These are phyloP conservation scores for Trachelus tabidus DNA, from an alignment of 2,888 invertebrate species.

Conservation along the genomic window DNA sequence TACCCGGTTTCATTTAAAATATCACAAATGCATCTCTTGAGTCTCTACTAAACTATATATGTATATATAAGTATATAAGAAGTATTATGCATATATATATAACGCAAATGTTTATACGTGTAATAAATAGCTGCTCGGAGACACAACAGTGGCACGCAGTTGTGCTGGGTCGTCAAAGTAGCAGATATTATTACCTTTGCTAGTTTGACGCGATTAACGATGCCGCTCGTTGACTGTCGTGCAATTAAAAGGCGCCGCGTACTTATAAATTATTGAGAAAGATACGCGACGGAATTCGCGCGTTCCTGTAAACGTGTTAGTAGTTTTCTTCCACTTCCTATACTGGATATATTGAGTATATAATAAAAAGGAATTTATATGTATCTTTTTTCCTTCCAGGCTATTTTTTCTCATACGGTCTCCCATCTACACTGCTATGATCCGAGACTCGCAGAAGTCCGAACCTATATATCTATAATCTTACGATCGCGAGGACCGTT, in stretches of 20 bases:
- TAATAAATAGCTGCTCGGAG: background rate
- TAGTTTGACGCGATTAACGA: background rate
- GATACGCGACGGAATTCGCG: background rate
- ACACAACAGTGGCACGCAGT: background rate
- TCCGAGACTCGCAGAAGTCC: background rate
- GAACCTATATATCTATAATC: no score
- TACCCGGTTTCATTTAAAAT: background rate
- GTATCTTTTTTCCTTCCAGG: background rate
- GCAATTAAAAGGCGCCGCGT: background rate
- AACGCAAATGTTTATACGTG: background rate
- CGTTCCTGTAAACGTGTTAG: background rate
- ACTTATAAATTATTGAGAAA: background rate
- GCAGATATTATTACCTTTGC: background rate
- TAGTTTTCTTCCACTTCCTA: background rate
- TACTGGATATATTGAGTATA: background rate
- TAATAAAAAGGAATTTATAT: background rate
- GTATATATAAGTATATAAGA: background rate
- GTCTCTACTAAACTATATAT: background rate
- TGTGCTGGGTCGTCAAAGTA: background rate
- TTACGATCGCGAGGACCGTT: no score
- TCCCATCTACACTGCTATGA: background rate
- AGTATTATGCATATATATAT: background rate
- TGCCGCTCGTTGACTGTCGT: background rate
- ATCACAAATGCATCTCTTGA: background rate
- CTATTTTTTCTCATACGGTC: background rate